Evolutionary conservation across 2,113 vertebrate species (phyloP).

Genomic region (Malurus melanocephalus): DNA sequence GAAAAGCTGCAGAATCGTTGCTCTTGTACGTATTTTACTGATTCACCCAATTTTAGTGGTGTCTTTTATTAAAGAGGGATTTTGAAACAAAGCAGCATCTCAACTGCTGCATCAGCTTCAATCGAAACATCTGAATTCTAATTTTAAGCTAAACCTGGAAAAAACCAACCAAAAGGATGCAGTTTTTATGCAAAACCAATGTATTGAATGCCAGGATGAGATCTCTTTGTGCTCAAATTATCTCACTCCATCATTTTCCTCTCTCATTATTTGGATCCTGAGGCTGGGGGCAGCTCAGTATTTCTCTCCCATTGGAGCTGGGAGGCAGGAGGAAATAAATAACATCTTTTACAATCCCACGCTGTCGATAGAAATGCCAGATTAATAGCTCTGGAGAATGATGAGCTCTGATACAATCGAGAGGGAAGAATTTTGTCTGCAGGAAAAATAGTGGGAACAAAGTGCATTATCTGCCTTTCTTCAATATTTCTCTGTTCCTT

Average conservation of each 20-base stretch:
- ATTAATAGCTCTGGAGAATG: constrained; percentile 30
- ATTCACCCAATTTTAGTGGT: neutral
- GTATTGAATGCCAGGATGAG: neutral
- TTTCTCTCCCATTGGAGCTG: neutral
- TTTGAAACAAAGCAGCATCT: neutral
- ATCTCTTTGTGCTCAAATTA: neutral
- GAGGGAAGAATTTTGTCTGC: neutral
- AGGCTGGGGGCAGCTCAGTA: neutral
- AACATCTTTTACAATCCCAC: neutral
- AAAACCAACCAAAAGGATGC: neutral
- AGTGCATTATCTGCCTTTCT: neutral
- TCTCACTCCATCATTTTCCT: neutral
- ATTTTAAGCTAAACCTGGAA: neutral
- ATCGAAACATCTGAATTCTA: neutral
- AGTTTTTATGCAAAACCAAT: neutral
- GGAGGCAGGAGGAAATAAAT: constrained; percentile 6
- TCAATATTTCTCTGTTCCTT: neutral
- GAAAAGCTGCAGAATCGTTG: neutral
- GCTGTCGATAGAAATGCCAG: constrained; percentile 9
- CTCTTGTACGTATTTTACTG: neutral
- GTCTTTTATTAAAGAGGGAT: neutral
- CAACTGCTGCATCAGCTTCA: neutral
- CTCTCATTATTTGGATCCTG: neutral
- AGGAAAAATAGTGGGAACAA: neutral
- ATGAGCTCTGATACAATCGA: constrained; percentile 20